Conservation (phyloP, 1,140 invertebrate genomes). For the Sinella curviseta region DNA sequence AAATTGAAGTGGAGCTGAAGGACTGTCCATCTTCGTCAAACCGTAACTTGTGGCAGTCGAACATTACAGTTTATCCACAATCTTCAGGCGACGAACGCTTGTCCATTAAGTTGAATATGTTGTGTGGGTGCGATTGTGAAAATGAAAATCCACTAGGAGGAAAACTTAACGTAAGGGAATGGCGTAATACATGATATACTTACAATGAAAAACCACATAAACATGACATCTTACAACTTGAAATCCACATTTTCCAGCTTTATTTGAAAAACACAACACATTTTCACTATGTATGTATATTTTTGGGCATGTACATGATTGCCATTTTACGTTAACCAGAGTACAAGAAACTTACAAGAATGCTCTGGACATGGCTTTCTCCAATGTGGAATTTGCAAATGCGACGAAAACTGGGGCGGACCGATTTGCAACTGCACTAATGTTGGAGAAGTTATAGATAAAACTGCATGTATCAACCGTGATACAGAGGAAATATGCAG, state of each 20-base stretch:
- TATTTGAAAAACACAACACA: no score
- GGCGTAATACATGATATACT: no score
- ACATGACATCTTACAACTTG: no score
- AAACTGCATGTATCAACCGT: not conserved
- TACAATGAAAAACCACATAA: no score
- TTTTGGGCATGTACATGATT: no score
- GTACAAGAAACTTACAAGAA: not conserved
- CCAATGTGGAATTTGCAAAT: constrained; percentile 23
- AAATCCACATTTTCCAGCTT: no score
- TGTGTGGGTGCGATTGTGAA: constrained; percentile 22
- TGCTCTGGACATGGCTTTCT: not conserved
- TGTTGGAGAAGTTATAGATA: not conserved
- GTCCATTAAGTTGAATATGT: not conserved
- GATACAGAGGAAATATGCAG: not conserved
- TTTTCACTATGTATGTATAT: no score
- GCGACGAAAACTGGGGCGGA: not conserved
- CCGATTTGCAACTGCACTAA: constrained; percentile 12
- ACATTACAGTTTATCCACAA: not conserved
- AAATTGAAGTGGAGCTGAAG: constrained; percentile 12
- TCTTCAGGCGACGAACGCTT: not conserved
- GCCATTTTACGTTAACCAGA: no score
- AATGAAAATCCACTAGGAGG: not conserved
- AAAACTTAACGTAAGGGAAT: not conserved
- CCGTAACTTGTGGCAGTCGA: not conserved
- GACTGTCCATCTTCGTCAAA: constrained; percentile 1